Percentiles rank a stretch among this genome's conserved stretches.
phyloP scores from a whole-genome alignment of 2,113 vertebrate species.

The Ondatra zibethicus region DNA sequence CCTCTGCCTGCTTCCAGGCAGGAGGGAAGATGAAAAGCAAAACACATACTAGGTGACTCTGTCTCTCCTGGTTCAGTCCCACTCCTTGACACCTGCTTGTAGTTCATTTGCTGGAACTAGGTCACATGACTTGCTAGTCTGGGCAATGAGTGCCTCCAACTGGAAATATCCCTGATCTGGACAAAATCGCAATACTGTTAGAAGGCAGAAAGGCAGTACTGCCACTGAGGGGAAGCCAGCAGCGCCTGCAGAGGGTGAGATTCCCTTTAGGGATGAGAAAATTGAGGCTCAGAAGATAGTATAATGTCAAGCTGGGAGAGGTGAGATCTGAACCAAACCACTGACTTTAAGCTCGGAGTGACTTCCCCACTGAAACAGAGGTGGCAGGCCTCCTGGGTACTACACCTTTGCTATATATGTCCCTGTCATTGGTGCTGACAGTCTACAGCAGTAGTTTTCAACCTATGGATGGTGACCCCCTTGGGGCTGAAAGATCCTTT shows the following conservation, averaged over 20 bases:
- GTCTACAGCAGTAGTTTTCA: not conserved
- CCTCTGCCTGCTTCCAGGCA: not conserved
- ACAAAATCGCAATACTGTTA: not conserved
- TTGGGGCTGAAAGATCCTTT: not conserved
- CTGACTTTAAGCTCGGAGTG: not conserved
- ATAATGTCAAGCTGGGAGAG: not conserved
- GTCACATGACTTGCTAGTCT: not conserved
- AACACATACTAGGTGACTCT: not conserved
- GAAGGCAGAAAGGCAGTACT: not conserved
- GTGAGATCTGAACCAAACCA: not conserved
- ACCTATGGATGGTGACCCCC: not conserved
- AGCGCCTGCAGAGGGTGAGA: not conserved
- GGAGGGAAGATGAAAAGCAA: not conserved
- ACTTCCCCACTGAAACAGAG: not conserved
- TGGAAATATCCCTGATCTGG: not conserved
- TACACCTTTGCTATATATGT: accelerated
- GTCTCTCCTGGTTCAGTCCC: not conserved
- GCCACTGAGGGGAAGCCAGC: not conserved
- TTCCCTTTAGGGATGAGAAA: not conserved
- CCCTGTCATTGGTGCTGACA: not conserved
- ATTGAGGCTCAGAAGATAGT: not conserved
- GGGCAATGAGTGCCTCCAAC: not conserved
- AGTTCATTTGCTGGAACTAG: not conserved
- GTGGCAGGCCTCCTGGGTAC: too few species aligned
- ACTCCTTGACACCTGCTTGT: not conserved